phyloP scores from a whole-genome alignment of 2,113 vertebrate species.

The Eubucco bourcierii region DNA sequence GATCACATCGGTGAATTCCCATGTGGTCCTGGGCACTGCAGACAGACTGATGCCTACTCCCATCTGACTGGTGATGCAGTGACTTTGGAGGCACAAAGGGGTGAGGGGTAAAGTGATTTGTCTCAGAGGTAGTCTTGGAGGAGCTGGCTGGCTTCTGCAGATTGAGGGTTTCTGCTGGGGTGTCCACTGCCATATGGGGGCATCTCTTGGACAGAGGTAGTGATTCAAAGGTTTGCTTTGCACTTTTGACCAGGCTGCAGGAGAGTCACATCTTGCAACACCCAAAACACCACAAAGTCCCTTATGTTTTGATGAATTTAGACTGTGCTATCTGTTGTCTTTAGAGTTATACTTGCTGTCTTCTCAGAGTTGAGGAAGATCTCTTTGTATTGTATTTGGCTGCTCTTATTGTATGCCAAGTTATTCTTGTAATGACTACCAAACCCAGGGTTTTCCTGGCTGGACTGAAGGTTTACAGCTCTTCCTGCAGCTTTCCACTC shows the following conservation, averaged over 20 bases:
- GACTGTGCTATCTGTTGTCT: background rate
- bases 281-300: background rate
- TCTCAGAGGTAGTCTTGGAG: background rate
- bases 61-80: no score
- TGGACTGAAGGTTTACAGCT: background rate
- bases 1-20: background rate
- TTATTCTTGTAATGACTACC: background rate
- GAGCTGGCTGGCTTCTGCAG: background rate
- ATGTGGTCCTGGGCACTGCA: fast-evolving
- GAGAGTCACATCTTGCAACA: background rate
- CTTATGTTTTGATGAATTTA: background rate
- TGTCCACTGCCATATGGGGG: background rate
- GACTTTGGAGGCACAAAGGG: fast-evolving
- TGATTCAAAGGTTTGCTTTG: background rate
- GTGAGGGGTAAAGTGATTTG: background rate
- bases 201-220: background rate
- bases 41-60: fast-evolving
- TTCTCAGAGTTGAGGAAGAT: background rate
- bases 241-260: background rate
- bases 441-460: background rate
- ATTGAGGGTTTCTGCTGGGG: background rate
- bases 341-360: background rate
- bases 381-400: background rate
- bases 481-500: background rate
- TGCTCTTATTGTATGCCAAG: background rate